phyloP scores from a whole-genome alignment of 2,888 invertebrate species.

The Euclidia mi region DNA sequence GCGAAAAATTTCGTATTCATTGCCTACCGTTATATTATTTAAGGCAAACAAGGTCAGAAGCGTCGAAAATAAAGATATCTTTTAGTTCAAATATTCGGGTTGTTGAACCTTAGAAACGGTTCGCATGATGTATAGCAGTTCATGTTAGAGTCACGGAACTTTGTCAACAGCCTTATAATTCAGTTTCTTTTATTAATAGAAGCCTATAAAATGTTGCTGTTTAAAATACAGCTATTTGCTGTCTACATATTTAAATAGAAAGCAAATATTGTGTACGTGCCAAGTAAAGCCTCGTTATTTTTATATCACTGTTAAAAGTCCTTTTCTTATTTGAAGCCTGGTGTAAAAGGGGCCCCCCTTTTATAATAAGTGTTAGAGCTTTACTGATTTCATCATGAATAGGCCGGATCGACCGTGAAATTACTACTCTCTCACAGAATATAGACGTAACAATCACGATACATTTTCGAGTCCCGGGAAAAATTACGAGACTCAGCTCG shows the following conservation, averaged over 20 bases:
- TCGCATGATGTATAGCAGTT: constrained; percentile 34
- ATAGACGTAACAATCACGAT: too few relatives aligned
- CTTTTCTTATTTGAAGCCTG: too few relatives aligned
- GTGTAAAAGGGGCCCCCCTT: too few relatives aligned
- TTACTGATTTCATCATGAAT: too few relatives aligned
- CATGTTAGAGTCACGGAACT: constrained; percentile 45
- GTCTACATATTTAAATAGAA: constrained; percentile 1
- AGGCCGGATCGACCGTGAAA: too few relatives aligned
- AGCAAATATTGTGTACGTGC: too few relatives aligned
- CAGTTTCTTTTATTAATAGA: constrained; percentile 15
- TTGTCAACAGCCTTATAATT: constrained; percentile 49
- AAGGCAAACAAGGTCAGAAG: constrained; percentile 73
- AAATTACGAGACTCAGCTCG: too few relatives aligned
- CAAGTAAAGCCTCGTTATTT: too few relatives aligned
- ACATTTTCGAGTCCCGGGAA: too few relatives aligned
- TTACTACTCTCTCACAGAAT: too few relatives aligned
- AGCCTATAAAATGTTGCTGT: constrained; percentile 33
- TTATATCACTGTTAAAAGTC: too few relatives aligned
- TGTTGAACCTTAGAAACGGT: constrained; percentile 58
- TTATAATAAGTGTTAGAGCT: too few relatives aligned
- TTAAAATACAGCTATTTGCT: constrained; percentile 28
- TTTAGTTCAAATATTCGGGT: constrained; percentile 65
- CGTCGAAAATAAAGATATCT: constrained; percentile 63
- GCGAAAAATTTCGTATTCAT: constrained; percentile 65
- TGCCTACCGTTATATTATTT: constrained; percentile 68